Base-by-base conservation (phyloP, 2,888 invertebrate genomes). In the Tetranychus truncatus region DNA sequence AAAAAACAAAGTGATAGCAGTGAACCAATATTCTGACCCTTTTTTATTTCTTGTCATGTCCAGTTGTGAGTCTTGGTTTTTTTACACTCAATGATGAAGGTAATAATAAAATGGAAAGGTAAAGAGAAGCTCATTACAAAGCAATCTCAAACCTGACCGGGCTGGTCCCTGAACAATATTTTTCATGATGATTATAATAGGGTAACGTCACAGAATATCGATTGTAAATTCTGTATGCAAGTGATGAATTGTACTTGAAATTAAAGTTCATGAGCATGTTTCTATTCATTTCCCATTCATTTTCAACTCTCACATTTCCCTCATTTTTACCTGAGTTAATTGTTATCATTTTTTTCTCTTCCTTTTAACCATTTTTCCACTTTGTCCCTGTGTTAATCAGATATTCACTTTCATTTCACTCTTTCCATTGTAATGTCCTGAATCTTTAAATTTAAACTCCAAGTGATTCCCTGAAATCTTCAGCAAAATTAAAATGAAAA, bases 11-110 rank as follows among this genome's bases (percentile, higher is more conserved):
- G 72, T 46, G 72, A 46, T 15, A 34, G 34, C 44, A 11, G 20
- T 18, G 46, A 72, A n/a, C 15, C 15, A 20, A 72, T 20, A 9
- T n/a, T 72, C 72, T 45, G 15, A 15, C 45, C 15, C 44, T 72
- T 24, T 72, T 24, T 72, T 24, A 21, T 72, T 24, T 72, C 72
- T 72, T 55, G 55, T 55, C 55, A 55, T 55, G 55, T 55, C 55
- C 55, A 55, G 55, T 55, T 55, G 9, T 3, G 9, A 9, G 15
- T 55, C 55, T 15, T 3, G 46, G 15, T 55, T 34, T 34, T 24
- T 34, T 34, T 34, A 34, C 5, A 5, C 1, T 34, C 24, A 24
- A 55, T 55, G 55, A 55, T 55, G 55, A 55, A 15, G 55, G 15
- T 7, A 15, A 55, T 46, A 8, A 46, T 55, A 2, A 55, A 55